A percentile compares a stretch with the other conserved stretches of the same genome.
Conservation (phyloP, 2,113 vertebrate genomes). For the Kryptolebias marmoratus region DNA sequence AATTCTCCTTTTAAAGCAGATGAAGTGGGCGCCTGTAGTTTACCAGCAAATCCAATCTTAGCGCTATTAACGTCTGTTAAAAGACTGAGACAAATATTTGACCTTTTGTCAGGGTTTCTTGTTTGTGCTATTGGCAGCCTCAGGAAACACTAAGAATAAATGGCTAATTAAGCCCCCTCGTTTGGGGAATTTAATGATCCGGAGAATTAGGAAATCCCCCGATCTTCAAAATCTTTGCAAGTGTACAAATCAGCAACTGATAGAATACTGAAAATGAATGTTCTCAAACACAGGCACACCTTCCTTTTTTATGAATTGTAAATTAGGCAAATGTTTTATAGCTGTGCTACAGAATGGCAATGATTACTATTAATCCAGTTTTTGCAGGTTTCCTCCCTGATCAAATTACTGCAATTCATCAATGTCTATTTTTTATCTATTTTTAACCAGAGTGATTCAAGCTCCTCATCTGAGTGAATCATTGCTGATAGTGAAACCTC, state of each 20-base stretch:
- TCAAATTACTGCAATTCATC: constrained; percentile 42
- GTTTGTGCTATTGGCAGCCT: constrained; percentile 14
- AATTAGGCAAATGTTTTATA: constrained; percentile 2
- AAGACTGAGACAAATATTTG: constrained; percentile 39
- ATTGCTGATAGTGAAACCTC: constrained; percentile 36
- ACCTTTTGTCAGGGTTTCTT: constrained; percentile 38
- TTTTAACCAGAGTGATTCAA: constrained; percentile 39
- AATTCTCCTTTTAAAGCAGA: constrained; percentile 1
- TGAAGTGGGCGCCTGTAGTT: constrained; percentile 7
- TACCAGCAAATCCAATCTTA: not conserved
- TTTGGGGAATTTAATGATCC: not conserved
- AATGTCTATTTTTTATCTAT: constrained; percentile 22
- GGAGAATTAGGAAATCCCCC: not conserved
- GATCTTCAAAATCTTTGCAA: constrained; percentile 27
- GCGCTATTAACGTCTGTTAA: constrained; percentile 18
- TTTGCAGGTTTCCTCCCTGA: constrained; percentile 25
- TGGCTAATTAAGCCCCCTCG: constrained; percentile 14
- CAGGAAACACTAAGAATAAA: constrained; percentile 12
- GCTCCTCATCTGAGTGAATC: constrained; percentile 49
- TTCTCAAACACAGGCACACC: not conserved
- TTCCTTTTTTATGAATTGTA: not conserved
- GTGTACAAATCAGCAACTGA: constrained; percentile 10
- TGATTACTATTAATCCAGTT: constrained; percentile 26
- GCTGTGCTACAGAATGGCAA: constrained; percentile 1
- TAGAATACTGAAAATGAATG: not conserved